Percentiles rank a stretch among this genome's conserved stretches.
These are phyloP conservation scores for Drosophila suzukii DNA, from an alignment of 1,140 invertebrate genomes.

Conservation along the genomic window DNA sequence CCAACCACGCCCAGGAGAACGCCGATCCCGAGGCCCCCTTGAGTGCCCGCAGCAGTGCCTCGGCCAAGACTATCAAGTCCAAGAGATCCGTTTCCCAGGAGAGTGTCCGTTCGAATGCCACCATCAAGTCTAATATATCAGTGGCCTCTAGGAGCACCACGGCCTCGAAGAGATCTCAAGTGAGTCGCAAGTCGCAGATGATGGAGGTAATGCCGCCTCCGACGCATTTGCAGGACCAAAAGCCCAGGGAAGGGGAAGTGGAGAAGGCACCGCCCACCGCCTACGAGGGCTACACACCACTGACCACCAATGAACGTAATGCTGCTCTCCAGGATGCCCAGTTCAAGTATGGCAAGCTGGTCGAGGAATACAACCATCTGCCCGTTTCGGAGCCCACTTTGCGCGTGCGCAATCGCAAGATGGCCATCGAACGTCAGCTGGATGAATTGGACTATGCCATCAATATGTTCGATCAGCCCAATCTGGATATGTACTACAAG, in stretches of 20 bases:
- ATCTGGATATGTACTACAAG: conserved; percentile 34
- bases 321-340: conserved; percentile 31
- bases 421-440: conserved; percentile 36
- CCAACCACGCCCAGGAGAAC: background rate
- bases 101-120: conserved; percentile 17
- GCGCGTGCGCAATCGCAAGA: conserved; percentile 41
- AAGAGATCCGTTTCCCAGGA: conserved; percentile 27
- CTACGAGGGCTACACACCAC: conserved; percentile 18
- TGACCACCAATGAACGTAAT: background rate
- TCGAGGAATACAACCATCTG: conserved; percentile 46
- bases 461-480: conserved; percentile 47
- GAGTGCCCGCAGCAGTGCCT: conserved; percentile 29
- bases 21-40: conserved; percentile 1
- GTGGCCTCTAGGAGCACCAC: conserved; percentile 6
- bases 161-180: background rate
- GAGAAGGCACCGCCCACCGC: background rate
- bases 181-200: background rate
- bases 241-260: background rate
- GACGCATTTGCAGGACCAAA: background rate
- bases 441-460: conserved; percentile 53
- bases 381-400: conserved; percentile 42
- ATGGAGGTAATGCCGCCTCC: conserved; percentile 36
- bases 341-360: conserved; percentile 28
- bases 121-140: conserved; percentile 21
- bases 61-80: conserved; percentile 2